Percentiles rank a stretch among this genome's conserved stretches.
Conservation (phyloP, 2,797 vertebrate genomes). For the Tolypeutes matacus region DNA sequence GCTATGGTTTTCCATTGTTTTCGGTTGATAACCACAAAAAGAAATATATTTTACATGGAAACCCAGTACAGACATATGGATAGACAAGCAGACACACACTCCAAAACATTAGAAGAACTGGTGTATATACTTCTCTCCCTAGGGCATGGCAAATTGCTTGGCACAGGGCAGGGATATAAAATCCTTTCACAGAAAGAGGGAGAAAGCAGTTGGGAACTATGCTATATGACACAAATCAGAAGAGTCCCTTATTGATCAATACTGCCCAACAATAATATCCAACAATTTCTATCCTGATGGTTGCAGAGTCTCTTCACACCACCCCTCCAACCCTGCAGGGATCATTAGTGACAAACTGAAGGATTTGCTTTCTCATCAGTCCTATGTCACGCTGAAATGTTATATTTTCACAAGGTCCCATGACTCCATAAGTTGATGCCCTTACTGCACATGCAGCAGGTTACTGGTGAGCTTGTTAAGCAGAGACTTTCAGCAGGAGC, state of each 20-base stretch:
- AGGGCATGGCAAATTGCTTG: rapidly evolving
- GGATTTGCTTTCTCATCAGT: neutral
- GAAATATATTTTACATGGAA: too few species aligned
- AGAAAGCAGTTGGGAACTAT: neutral
- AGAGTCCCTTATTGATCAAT: neutral
- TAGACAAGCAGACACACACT: too few species aligned
- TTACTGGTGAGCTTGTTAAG: neutral
- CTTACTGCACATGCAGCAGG: too few species aligned
- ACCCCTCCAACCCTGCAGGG: neutral
- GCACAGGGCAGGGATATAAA: too few species aligned
- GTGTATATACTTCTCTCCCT: neutral
- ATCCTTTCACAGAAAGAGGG: neutral
- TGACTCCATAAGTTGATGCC: neutral
- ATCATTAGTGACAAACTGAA: neutral
- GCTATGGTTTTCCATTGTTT: too few species aligned
- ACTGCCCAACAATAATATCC: neutral
- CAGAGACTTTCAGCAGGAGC: neutral
- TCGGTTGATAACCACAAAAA: too few species aligned
- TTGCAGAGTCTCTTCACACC: too few species aligned
- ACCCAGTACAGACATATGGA: too few species aligned
- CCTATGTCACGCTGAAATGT: neutral
- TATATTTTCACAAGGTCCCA: neutral
- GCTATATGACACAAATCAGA: neutral
- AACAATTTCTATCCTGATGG: neutral
- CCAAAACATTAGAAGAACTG: too few species aligned